Evolutionary conservation across 2,113 vertebrate genomes (phyloP).

Genomic region (Eublepharis macularius): DNA sequence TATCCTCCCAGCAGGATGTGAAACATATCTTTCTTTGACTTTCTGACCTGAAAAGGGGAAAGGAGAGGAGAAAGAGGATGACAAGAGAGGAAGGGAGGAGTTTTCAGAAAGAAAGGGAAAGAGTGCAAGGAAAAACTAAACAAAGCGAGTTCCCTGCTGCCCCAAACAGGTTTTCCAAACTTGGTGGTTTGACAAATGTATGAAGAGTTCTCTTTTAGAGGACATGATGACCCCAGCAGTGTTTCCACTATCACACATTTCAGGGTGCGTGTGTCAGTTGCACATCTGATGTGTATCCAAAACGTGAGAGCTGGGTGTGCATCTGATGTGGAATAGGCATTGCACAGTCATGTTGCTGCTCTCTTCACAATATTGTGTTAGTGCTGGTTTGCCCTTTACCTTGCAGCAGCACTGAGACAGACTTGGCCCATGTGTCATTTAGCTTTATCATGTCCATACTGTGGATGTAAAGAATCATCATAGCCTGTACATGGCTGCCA

Average conservation of each 20-base stretch:
- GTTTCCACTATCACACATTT: neutral
- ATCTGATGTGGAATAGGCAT: neutral
- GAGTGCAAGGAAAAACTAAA: neutral
- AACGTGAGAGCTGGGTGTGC: neutral
- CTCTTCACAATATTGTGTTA: neutral
- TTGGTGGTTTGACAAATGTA: neutral
- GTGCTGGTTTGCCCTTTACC: neutral
- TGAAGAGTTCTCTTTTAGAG: neutral
- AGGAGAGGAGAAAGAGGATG: constrained; percentile 9
- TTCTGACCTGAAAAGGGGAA: constrained; percentile 30
- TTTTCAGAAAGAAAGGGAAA: neutral
- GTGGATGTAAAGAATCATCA: neutral
- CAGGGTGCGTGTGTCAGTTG: neutral
- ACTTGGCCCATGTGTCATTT: neutral
- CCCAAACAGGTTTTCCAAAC: neutral
- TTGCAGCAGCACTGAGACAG: no score
- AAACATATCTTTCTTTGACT: constrained; percentile 14
- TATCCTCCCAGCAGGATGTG: constrained; percentile 47
- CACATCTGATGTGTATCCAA: neutral
- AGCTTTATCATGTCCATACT: neutral
- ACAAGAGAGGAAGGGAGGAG: neutral
- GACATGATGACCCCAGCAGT: no score
- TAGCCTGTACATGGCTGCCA: neutral
- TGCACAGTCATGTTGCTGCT: neutral
- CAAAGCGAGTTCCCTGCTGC: neutral